Base-by-base conservation (phyloP, 2,888 invertebrate species). In the Drosophila melanosoma region DNA sequence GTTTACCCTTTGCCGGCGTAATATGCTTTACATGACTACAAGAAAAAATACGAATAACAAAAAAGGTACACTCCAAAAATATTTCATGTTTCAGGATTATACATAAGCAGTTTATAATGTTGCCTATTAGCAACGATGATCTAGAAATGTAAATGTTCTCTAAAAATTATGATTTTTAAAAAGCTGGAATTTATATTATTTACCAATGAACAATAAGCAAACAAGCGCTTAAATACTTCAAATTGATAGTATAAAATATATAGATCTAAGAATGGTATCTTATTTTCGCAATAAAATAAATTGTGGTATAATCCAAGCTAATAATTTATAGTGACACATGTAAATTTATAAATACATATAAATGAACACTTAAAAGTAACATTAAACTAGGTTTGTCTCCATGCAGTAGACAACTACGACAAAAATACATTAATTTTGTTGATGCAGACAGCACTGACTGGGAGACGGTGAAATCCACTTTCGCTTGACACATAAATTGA, bases 401-500 rank as follows among this genome's bases (percentile, higher is more conserved):
- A 38, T 40, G 26, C 5, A 12, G 45, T 29, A 20, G 36, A 33
- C 26, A 54, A 59, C 48, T 53, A 40, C 70, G 67, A 69, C 56
- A 74, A 70, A 83, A 84, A 88, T 83, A 75, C 81, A 88, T 88
- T 83, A 82, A 83, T 76, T 79, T 84, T 74, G 82, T 77, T 71
- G 80, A 67, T 72, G 72, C 76, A 67, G 49, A 56, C 65, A 45
- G 49, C 51, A n/a, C 38, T 53, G 42, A 33, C 35, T 23, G 29
- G n/a, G 20, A 26, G n/a, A 61, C 74, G 80, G 77, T 74, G 71
- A 81, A 82, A 81, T 79, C 66, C 70, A 80, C 72, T 87, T 78
- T 85, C 85, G 68, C 80, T 84, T 76, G 72, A 71, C 67, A 72
- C 71, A 86, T 73, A 82, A 88, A 83, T 83, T 69, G 74, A 81